Evolutionary conservation across 1,140 invertebrate genomes (phyloP).

Genomic region (Drosophila orosa): DNA sequence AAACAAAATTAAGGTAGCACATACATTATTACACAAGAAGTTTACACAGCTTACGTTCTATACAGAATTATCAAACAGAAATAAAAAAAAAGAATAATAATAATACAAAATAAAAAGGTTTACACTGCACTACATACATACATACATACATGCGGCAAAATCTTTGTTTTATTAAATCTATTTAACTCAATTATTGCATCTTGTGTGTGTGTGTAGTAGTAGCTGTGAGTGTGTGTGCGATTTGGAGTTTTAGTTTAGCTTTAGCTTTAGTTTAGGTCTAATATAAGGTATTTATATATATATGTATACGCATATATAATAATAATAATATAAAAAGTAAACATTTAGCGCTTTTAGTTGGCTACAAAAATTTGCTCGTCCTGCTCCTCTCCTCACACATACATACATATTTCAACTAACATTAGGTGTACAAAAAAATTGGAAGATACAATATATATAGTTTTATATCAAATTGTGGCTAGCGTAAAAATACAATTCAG

Average conservation of each 20-base stretch:
- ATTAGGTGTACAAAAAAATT: slow-evolving; percentile 79
- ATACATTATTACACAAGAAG: slow-evolving; percentile 67
- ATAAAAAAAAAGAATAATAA: slow-evolving; percentile 14
- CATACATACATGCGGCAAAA: slow-evolving; percentile 33
- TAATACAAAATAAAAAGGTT: slow-evolving; percentile 25
- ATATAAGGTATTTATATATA: slow-evolving; percentile 55
- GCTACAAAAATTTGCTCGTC: slow-evolving; percentile 54
- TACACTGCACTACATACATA: slow-evolving; percentile 49
- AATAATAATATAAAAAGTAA: slow-evolving; percentile 64
- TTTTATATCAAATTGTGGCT: slow-evolving; percentile 77
- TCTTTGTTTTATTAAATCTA: slow-evolving; percentile 65
- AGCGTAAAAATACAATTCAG: slow-evolving; percentile 74
- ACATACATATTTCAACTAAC: slow-evolving; percentile 65
- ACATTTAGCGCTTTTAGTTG: slow-evolving; percentile 59
- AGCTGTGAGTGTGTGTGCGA: slow-evolving; percentile 42
- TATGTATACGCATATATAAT: slow-evolving; percentile 38
- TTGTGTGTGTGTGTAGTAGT: slow-evolving; percentile 21
- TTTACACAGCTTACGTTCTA: slow-evolving; percentile 60
- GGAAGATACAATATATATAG: slow-evolving; percentile 61
- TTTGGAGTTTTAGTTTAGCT: slow-evolving; percentile 35
- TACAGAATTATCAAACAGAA: slow-evolving; percentile 39
- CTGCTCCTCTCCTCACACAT: too few relatives aligned
- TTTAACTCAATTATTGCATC: slow-evolving; percentile 79
- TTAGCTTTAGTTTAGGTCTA: slow-evolving; percentile 42
- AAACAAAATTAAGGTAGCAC: slow-evolving; percentile 76